Evolutionary conservation across 2,113 vertebrate genomes (phyloP), one percentile per base, ranked within the genome.

Genomic region (Hemibagrus wyckioides): DNA sequence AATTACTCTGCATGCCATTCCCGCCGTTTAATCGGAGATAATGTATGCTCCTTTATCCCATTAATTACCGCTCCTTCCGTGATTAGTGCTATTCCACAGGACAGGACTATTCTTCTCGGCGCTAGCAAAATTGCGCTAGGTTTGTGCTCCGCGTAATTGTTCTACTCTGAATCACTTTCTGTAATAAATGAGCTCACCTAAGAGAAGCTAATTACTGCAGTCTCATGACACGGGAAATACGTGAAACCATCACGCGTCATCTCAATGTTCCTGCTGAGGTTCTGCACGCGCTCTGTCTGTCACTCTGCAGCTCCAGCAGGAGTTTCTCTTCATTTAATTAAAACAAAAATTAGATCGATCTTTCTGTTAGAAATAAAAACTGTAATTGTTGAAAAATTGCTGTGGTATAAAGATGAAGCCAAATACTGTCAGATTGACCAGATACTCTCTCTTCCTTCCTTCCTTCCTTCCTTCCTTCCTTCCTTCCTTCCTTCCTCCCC

Each of bases 171-270:
- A 65, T 13, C 81, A 63, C 59, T 44, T 63, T 19, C 6, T n/a
- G 17, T 21, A 50, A 71, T 33, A 56, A 86, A 80, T 71, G 85
- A 80, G 28, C 50, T 73, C 75, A 28, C 50, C 39, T 28, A 61
- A 50, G 71, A 65, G 28, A 54, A n/a, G 19, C 56, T 77, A 75
- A 83, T 89, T 84, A 86, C 13, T 83, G 69, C 36, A 25, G 36
- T 25, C 85, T 71, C 30, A 61, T 84, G 28, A 86, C 56, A 71
- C 30, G 4, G 61, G 69, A 59, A 89, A 84, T 73, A 48, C 67
- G 13, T 73, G 61, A 84, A 50, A 41, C 23, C 61, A 41, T 48
- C 44, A 83, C 67, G 9, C 28, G 41, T 75, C 50, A 17, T 82
- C 19, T 52, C 79, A 54, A 14, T 83, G 21, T 2, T 28, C 71